phyloP scores from a whole-genome alignment of 2,113 vertebrate species.

The Periophthalmodon schlosseri region DNA sequence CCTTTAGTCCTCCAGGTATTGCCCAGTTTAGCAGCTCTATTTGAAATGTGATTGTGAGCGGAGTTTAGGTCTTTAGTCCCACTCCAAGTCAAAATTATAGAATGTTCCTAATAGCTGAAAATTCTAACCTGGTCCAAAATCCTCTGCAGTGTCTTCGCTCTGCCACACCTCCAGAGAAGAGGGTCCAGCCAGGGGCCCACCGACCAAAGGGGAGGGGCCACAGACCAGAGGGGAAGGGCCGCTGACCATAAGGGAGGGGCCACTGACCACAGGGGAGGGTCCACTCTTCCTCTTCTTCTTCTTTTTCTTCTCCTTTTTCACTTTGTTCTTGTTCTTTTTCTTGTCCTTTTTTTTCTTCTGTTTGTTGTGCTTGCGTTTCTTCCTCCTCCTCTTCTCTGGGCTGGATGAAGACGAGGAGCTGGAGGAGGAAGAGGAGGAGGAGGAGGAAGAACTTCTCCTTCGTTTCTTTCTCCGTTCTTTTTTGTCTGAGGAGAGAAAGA shows the following conservation, averaged over 20 bases:
- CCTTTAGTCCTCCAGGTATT: too few relatives aligned
- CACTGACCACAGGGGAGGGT: background rate
- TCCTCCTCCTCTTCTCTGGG: slow-evolving; percentile 76
- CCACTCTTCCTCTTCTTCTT: slow-evolving; percentile 78
- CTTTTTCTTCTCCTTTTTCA: slow-evolving; percentile 70
- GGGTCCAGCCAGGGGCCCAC: background rate
- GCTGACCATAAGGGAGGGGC: background rate
- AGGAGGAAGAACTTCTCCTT: slow-evolving; percentile 77
- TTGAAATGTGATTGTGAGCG: too few relatives aligned
- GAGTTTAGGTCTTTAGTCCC: too few relatives aligned
- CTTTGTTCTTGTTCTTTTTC: slow-evolving; percentile 66
- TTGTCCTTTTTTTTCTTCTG: slow-evolving; percentile 73
- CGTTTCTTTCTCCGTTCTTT: slow-evolving; percentile 81
- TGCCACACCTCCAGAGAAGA: slow-evolving; percentile 87
- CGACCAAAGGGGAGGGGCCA: background rate
- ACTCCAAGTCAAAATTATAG: too few relatives aligned
- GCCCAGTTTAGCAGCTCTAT: too few relatives aligned
- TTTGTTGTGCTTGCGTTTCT: slow-evolving; percentile 74
- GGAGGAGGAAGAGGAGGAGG: slow-evolving; percentile 75
- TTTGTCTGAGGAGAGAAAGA: slow-evolving; percentile 65
- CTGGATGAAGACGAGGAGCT: slow-evolving; percentile 78
- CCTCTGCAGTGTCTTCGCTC: slow-evolving; percentile 73
- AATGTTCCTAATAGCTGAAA: background rate
- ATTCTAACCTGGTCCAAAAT: slow-evolving; percentile 85
- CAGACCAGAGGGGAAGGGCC: background rate